Conservation (phyloP, 2,888 invertebrate genomes). For the Metacarcinus magister region DNA sequence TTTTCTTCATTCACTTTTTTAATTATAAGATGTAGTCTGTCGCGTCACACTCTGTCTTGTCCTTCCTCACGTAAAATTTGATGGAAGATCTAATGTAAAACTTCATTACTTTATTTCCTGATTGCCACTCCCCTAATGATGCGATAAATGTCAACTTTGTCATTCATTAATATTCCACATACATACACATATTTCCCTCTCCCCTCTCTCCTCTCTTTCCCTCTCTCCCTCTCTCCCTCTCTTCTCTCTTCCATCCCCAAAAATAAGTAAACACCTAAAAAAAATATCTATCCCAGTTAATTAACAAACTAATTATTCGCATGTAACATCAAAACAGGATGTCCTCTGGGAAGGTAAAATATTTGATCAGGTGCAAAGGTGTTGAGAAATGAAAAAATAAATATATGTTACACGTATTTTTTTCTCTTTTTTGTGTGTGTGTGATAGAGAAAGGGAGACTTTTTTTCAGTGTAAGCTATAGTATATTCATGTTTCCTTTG, state of each 20-base stretch:
- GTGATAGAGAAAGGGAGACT: no score
- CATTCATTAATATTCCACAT: background rate
- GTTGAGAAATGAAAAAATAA: background rate
- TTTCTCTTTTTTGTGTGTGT: no score
- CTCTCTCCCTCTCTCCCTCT: no score
- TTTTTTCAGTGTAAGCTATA: no score
- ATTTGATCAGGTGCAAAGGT: background rate
- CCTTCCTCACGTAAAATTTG: background rate
- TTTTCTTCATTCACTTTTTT: background rate
- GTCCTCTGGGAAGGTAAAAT: background rate
- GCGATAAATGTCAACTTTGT: constrained; percentile 9
- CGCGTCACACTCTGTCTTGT: background rate
- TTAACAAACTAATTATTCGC: constrained; percentile 42
- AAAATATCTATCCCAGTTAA: constrained; percentile 14
- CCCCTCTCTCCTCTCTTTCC: no score
- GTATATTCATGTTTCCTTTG: no score
- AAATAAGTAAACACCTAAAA: background rate
- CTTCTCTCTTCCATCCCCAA: background rate
- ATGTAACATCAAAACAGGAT: background rate
- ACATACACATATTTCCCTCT: background rate
- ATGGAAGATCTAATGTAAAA: background rate
- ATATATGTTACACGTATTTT: background rate
- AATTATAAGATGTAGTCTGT: background rate
- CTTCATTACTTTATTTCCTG: background rate
- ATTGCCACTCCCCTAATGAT: background rate